Conservation (phyloP, 2,888 invertebrate species). For the Campoplex nolae region DNA sequence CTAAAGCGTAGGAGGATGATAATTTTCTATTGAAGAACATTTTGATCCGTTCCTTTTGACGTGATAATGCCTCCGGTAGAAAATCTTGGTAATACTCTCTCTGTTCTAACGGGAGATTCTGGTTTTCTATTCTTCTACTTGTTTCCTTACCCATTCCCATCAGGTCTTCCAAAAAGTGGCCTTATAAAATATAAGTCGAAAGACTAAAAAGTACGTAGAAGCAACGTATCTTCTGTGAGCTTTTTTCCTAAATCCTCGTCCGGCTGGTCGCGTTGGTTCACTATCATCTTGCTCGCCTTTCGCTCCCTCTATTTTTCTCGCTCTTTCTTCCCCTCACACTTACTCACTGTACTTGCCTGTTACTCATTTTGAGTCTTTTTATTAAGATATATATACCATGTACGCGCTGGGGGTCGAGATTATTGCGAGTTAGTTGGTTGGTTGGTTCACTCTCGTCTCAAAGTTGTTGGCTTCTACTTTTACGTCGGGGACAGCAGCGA, state of each 20-base stretch:
- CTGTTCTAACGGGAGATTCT: not conserved
- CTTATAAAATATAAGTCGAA: constrained; percentile 3
- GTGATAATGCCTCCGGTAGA: not conserved
- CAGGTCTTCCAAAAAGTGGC: not conserved
- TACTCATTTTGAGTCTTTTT: constrained; percentile 60
- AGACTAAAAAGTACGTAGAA: not conserved
- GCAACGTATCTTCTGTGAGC: constrained; percentile 9
- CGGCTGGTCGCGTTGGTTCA: not conserved
- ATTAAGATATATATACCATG: constrained; percentile 70
- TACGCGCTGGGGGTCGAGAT: constrained; percentile 71
- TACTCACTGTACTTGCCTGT: constrained; percentile 8
- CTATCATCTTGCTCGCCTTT: not conserved
- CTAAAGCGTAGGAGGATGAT: not conserved
- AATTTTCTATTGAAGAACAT: constrained; percentile 2
- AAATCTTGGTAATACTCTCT: not conserved
- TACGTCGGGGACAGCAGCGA: constrained; percentile 67
- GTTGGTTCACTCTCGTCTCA: constrained; percentile 71
- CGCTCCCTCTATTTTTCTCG: not conserved
- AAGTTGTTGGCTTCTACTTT: constrained; percentile 76
- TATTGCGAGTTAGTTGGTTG: constrained; percentile 78
- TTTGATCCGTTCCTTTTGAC: constrained; percentile 13
- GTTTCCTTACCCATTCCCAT: not conserved
- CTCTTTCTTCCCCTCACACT: constrained; percentile 1
- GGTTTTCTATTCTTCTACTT: not conserved
- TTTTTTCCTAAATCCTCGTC: constrained; percentile 28